phyloP scores from a whole-genome alignment of 2,113 vertebrate genomes.

The Pitta sordida region DNA sequence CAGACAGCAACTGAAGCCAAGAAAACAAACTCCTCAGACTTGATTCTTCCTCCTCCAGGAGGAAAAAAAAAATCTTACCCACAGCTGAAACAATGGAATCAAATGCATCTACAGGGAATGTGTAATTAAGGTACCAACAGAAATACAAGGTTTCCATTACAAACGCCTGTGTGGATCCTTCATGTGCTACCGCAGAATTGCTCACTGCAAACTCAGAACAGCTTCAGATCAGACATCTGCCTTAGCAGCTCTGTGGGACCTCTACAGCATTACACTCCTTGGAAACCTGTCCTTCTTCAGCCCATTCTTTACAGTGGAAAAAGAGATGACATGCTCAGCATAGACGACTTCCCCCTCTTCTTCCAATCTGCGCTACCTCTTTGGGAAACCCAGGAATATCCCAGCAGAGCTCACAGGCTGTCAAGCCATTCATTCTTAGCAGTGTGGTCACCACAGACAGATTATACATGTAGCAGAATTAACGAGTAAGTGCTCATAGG shows the following conservation, averaged over 20 bases:
- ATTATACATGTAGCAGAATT: neutral
- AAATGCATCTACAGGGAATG: neutral
- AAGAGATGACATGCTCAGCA: neutral
- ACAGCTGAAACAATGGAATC: neutral
- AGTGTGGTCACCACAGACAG: neutral
- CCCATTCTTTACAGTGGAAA: neutral
- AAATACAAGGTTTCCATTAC: neutral
- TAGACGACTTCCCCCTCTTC: neutral
- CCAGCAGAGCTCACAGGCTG: neutral
- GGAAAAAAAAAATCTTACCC: neutral
- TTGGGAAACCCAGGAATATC: neutral
- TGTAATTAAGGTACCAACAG: neutral
- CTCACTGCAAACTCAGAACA: neutral
- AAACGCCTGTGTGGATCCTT: neutral
- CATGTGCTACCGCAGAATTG: neutral
- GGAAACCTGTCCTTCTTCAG: neutral
- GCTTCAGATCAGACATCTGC: neutral
- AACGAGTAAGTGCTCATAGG: neutral
- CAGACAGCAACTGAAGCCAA: constrained; percentile 21
- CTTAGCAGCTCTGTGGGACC: neutral
- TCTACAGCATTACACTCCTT: neutral
- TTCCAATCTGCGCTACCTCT: neutral
- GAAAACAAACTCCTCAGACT: neutral
- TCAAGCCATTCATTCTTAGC: neutral
- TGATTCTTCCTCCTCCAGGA: neutral